A percentile compares a stretch with the other conserved stretches of the same genome.
phyloP scores from a whole-genome alignment of 2,888 invertebrate genomes.

The Acleris emargana region DNA sequence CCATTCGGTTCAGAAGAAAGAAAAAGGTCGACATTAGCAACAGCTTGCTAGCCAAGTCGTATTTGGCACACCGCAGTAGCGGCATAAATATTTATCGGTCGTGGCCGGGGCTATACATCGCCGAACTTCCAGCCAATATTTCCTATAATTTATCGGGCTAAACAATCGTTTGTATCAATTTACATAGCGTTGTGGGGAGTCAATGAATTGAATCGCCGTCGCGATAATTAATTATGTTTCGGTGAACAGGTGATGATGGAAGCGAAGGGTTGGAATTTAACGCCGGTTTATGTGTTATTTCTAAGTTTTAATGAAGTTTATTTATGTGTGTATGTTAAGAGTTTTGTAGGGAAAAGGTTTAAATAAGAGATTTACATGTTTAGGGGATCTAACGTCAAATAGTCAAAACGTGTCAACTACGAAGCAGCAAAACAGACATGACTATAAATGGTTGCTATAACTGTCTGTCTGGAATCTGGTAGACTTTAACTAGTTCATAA shows the following conservation, averaged over 20 bases:
- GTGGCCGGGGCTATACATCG: slow-evolving; percentile 44
- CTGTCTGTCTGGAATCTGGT: too few relatives aligned
- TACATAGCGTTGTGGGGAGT: slow-evolving; percentile 48
- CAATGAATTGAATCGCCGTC: slow-evolving; percentile 42
- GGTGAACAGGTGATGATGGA: slow-evolving; percentile 21
- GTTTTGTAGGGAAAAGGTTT: too few relatives aligned
- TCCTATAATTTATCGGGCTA: slow-evolving; percentile 44
- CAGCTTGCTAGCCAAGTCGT: slow-evolving; percentile 46
- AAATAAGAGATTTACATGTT: too few relatives aligned
- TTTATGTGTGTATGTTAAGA: too few relatives aligned
- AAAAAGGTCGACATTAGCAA: slow-evolving; percentile 35
- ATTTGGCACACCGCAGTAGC: slow-evolving; percentile 50
- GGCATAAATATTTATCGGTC: slow-evolving; percentile 56
- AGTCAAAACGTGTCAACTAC: too few relatives aligned
- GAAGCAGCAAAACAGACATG: too few relatives aligned
- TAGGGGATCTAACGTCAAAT: too few relatives aligned
- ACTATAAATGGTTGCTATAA: too few relatives aligned
- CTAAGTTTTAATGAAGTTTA: too few relatives aligned
- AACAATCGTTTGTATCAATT: slow-evolving; percentile 69
- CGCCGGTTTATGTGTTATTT: background rate
- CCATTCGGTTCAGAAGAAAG: slow-evolving; percentile 15
- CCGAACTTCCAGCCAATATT: slow-evolving; percentile 46
- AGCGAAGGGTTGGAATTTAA: background rate
- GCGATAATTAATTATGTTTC: slow-evolving; percentile 27
- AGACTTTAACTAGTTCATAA: too few relatives aligned